phyloP scores from a whole-genome alignment of 2,113 vertebrate species.

The Poeciliopsis prolifica region DNA sequence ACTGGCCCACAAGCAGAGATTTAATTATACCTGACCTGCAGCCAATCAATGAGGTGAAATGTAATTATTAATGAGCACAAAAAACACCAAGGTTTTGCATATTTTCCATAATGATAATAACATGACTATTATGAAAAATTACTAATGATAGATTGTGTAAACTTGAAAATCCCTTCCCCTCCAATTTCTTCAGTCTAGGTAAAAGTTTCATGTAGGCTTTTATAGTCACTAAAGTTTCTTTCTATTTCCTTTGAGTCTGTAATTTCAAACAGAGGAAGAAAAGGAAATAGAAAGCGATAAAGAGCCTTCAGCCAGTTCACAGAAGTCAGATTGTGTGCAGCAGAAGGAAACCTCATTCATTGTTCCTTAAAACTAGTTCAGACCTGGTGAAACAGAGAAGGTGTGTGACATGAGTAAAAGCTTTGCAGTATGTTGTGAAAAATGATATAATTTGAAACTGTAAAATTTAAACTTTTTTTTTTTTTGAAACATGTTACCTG shows the following conservation, averaged over 20 bases:
- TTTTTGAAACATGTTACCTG: no score
- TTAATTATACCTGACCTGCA: slow-evolving; percentile 23
- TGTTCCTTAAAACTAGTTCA: neutral
- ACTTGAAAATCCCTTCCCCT: no score
- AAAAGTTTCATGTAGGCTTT: neutral
- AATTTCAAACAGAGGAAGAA: neutral
- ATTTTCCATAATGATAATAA: slow-evolving; percentile 2
- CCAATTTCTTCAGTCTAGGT: no score
- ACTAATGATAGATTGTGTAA: neutral
- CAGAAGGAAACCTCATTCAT: neutral
- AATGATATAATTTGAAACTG: no score
- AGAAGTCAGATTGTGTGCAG: neutral
- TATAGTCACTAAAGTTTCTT: neutral
- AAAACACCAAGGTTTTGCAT: slow-evolving; percentile 2
- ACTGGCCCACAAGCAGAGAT: slow-evolving; percentile 20
- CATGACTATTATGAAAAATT: neutral
- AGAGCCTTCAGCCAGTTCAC: neutral
- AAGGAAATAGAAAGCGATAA: neutral
- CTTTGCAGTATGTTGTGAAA: neutral
- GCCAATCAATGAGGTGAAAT: slow-evolving; percentile 30
- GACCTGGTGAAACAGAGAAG: neutral
- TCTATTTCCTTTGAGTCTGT: neutral
- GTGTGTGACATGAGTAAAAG: neutral
- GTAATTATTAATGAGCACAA: slow-evolving; percentile 26
- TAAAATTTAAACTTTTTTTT: no score